phyloP scores from a whole-genome alignment of 2,888 invertebrate genomes.

The Mesorhabditis spiculigera region DNA sequence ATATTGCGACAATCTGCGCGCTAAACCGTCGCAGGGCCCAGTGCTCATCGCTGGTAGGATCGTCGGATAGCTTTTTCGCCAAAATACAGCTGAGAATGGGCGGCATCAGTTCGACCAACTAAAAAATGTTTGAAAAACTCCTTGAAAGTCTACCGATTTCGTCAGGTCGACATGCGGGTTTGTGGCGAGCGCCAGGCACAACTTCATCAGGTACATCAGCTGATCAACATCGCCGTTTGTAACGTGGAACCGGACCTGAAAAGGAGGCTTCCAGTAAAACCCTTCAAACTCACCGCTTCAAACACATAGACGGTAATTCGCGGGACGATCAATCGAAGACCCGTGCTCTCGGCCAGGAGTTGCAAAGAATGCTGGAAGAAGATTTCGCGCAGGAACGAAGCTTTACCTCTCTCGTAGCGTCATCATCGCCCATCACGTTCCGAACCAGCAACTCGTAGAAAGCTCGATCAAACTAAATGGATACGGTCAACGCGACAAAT shows the following conservation, averaged over 20 bases:
- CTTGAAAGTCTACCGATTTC: neutral
- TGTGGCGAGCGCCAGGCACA: neutral
- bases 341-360: neutral
- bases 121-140: neutral
- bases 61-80: neutral
- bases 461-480: too few species aligned
- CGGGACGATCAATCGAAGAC: neutral
- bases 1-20: neutral
- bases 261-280: neutral
- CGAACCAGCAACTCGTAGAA: too few species aligned
- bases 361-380: neutral
- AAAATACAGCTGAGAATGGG: neutral
- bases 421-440: too few species aligned
- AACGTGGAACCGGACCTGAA: neutral
- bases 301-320: conserved; percentile 1
- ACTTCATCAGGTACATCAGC: neutral
- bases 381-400: neutral
- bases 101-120: neutral
- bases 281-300: neutral
- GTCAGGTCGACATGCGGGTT: neutral
- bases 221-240: neutral
- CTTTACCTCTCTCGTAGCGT: too few species aligned
- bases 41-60: neutral
- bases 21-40: neutral
- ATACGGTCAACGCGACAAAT: too few species aligned